Evolutionary conservation across 1,140 invertebrate species (phyloP), one percentile per base, ranked within the genome.

Genomic region (Cylas formicarius): DNA sequence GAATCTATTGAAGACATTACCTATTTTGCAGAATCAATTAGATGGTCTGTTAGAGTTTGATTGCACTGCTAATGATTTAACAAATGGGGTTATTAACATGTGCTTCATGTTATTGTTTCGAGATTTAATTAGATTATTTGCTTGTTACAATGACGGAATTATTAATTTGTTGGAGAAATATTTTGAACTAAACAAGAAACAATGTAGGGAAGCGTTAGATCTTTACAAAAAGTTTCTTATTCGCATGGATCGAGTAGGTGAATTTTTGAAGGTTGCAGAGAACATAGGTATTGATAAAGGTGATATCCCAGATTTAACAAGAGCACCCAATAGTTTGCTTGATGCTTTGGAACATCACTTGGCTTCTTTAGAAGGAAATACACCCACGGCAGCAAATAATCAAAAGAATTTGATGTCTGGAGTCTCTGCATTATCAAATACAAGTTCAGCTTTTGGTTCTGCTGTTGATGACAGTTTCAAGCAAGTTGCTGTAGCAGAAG

Each of bases 111-210:
- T 99, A 40, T 77, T 99, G 29, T 99, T 99, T 71, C 81, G 97
- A 70, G 97, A 99, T 78, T 80, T 99, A 56, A 99, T 99, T 66
- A 72, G 90, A 55, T 75, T 99, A 46, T 99, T 99, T 78, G 97
- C 96, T 32, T 97, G 96, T 69, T 99, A 99, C 73, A 99, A 99
- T 71, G 97, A 99, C 72, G 96, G 94, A 50, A 96, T 99, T 52
- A 99, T 99, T 59, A 99, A 99, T 77, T 77, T 99, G 48, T 71
- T 99, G 68, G 92, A 96, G 70, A 96, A 99, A 72, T 99, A 95
- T 75, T 99, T 99, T 73, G 93, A 97, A 68, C 97, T 99, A 93
- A 98, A 99, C 70, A 99, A 98, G 68, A 99, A 99, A 68, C 87
- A 90, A 63, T 95, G 91, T 63, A 79, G 92, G 61, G 96, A 99